These are phyloP conservation scores for Petrocephalus zakoni DNA, from an alignment of 2,113 vertebrate species.

Conservation along the genomic window DNA sequence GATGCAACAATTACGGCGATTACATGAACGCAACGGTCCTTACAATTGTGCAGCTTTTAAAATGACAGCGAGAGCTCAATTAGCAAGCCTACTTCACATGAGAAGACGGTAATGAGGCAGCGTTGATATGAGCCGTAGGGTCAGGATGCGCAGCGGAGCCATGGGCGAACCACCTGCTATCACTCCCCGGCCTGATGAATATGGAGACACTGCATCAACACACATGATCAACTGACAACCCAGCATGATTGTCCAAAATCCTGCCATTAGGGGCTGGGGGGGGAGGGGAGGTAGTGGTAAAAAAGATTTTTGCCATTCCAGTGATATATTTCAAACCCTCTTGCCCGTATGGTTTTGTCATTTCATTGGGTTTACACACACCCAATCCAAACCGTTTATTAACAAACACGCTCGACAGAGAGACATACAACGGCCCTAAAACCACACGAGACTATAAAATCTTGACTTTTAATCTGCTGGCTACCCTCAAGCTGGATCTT, in stretches of 20 bases:
- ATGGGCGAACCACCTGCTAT: neutral
- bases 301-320: neutral
- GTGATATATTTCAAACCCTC: neutral
- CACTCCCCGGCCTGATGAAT: neutral
- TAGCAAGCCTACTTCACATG: slow-evolving; percentile 24
- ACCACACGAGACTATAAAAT: slow-evolving; percentile 1
- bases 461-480: neutral
- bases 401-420: neutral
- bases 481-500: neutral
- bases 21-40: slow-evolving; percentile 43
- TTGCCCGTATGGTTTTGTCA: neutral
- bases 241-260: neutral
- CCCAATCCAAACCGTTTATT: neutral
- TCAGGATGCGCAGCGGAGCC: neutral
- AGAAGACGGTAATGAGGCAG: slow-evolving; percentile 13
- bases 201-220: neutral
- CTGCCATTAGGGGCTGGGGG: neutral
- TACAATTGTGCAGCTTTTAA: slow-evolving; percentile 43
- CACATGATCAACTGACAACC: neutral
- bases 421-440: neutral
- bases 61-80: slow-evolving; percentile 21
- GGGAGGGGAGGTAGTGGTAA: neutral
- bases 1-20: slow-evolving; percentile 53
- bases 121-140: neutral
- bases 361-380: neutral